Evolutionary conservation across 2,888 invertebrate genomes (phyloP), one percentile per base, ranked within the genome.

Genomic region (Machimus rusticus): DNA sequence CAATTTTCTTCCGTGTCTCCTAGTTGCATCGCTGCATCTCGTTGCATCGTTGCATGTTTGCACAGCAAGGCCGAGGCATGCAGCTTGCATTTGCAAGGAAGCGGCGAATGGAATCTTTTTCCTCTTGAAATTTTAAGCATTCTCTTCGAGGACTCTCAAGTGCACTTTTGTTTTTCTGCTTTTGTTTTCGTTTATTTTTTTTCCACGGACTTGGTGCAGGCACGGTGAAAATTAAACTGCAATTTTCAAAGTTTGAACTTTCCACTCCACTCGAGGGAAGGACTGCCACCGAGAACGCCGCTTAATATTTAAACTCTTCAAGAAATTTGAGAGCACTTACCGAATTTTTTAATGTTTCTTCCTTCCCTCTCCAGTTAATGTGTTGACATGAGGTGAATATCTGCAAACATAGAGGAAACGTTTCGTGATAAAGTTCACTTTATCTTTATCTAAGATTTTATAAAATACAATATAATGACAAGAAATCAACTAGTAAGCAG

Each of bases 221-320:
- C 28, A 39, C 16, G 6, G 16, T 12, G 34, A 16, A 34, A 82
- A 82, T 82, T 82, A 79, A 79, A 82, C 82, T 82, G 82, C 31
- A 79, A 79, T 79, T 79, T 79, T 12, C 23, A 46, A 79, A 51
- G 51, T 79, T 79, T 31, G 46, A 51, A 82, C 34, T 82, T 82
- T 34, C 28, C 82, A 82, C n/a, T 57, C 55, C 51, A 34, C 66
- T 82, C 57, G 16, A 12, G 28, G n/a, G 57, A 9, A 57, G n/a
- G 57, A 37, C 23, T 23, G 19, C 19, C 66, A 34, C 28, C 37
- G 28, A 34, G 23, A 82, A 57, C 4, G 23, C 19, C 34, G 34
- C 51, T 81, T 81, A 66, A 51, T 81, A 81, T 82, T 82, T 82
- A 57, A 82, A 51, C 37, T 19, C n/a, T 82, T 82, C 28, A 82